Conservation (phyloP, 2,888 invertebrate genomes). For the Cheilosia soror region DNA sequence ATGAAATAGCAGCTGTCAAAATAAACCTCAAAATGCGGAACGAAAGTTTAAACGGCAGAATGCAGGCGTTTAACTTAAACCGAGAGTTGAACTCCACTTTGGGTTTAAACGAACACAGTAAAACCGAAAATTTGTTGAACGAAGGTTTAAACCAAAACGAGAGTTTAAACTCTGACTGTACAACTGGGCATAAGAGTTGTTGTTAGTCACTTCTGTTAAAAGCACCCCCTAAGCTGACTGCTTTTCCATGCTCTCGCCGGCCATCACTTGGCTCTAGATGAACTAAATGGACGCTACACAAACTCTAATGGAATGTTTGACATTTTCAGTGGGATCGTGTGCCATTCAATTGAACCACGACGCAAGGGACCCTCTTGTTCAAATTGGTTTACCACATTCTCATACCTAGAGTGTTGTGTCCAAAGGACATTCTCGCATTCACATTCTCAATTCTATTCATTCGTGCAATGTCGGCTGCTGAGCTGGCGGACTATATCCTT, state of each 20-base stretch:
- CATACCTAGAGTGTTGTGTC: conserved; percentile 28
- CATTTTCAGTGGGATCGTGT: conserved; percentile 66
- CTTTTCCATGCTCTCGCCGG: conserved; percentile 1
- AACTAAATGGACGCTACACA: conserved; percentile 65
- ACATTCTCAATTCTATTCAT: conserved; percentile 60
- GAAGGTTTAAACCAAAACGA: too few relatives aligned
- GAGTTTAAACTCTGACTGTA: too few relatives aligned
- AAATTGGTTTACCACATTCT: conserved; percentile 70
- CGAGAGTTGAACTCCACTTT: too few relatives aligned
- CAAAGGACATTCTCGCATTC: conserved; percentile 51
- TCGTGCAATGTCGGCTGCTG: conserved; percentile 53
- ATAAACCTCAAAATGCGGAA: too few relatives aligned
- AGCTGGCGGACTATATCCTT: conserved; percentile 28
- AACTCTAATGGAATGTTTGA: conserved; percentile 72
- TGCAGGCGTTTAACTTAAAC: too few relatives aligned
- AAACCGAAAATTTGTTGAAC: too few relatives aligned
- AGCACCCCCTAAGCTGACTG: conserved; percentile 27
- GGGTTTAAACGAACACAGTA: too few relatives aligned
- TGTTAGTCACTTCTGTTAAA: conserved; percentile 8
- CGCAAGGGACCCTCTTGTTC: conserved; percentile 58
- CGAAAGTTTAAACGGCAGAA: too few relatives aligned
- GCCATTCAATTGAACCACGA: conserved; percentile 69
- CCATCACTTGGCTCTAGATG: conserved; percentile 33
- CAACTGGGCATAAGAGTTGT: too few relatives aligned
- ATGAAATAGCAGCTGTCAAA: too few relatives aligned